Conservation (phyloP, 2,113 vertebrate genomes). For the Gasterosteus aculeatus region DNA sequence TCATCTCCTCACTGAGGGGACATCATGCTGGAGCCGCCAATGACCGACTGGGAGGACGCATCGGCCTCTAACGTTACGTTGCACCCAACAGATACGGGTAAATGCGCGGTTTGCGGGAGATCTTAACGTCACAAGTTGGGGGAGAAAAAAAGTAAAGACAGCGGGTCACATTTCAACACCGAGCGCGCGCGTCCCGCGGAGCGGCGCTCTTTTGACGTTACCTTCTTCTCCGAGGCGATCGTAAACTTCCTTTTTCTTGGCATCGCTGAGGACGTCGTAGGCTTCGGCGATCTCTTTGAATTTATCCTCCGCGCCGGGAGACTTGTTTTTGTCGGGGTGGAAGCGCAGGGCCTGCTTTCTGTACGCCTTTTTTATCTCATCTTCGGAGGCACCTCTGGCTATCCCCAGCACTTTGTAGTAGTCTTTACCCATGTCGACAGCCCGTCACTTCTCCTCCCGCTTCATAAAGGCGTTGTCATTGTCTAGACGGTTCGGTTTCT, state of each 20-base stretch:
- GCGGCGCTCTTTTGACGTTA: slow-evolving; percentile 43
- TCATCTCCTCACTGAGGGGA: slow-evolving; percentile 10
- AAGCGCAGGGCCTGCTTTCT: slow-evolving; percentile 90
- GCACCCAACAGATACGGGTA: not conserved
- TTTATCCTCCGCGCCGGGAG: slow-evolving; percentile 89
- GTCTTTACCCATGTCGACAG: slow-evolving; percentile 88
- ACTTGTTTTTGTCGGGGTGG: slow-evolving; percentile 94
- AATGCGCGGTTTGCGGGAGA: not conserved
- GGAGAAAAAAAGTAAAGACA: not conserved
- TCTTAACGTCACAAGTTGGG: not conserved
- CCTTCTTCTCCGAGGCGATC: slow-evolving; percentile 93
- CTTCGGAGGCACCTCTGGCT: slow-evolving; percentile 85
- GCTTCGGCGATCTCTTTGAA: slow-evolving; percentile 96
- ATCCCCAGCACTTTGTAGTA: slow-evolving; percentile 90
- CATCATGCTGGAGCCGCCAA: slow-evolving; percentile 6
- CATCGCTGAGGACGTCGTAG: slow-evolving; percentile 93
- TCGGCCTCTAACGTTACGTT: not conserved
- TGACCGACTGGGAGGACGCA: not conserved
- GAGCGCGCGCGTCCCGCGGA: not conserved
- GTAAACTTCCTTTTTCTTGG: slow-evolving; percentile 91
- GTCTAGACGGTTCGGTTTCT: not conserved
- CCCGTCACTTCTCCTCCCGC: not conserved
- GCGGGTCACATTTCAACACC: not conserved
- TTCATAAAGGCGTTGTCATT: slow-evolving; percentile 27
- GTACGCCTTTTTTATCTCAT: slow-evolving; percentile 92